Percentiles rank a stretch among this genome's conserved stretches.
Evolutionary conservation across 2,888 invertebrate species (phyloP).

Genomic region (Morinoia aosen): DNA sequence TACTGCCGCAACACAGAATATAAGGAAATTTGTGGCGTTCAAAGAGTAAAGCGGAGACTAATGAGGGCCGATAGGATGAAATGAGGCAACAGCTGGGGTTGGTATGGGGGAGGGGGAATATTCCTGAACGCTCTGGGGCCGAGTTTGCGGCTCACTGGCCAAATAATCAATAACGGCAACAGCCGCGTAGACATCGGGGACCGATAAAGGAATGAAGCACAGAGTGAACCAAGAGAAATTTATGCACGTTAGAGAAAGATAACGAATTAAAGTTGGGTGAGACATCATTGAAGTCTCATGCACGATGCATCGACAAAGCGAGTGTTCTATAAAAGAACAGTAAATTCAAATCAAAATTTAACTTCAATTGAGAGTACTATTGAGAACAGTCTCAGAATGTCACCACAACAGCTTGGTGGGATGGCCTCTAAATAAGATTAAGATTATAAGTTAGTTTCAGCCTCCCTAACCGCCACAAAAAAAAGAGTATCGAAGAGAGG

Average conservation of each 20-base stretch:
- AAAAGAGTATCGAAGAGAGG: too few species aligned
- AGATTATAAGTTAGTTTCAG: too few species aligned
- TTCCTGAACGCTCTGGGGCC: background rate
- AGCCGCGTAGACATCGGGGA: background rate
- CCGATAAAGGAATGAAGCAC: background rate
- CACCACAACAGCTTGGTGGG: background rate
- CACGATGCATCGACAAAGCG: too few species aligned
- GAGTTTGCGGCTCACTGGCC: background rate
- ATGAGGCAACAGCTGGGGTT: background rate
- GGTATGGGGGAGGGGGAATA: background rate
- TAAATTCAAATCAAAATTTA: background rate
- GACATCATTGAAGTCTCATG: too few species aligned
- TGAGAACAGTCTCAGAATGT: background rate
- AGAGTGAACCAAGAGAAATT: background rate
- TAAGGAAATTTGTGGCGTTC: background rate
- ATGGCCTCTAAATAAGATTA: too few species aligned
- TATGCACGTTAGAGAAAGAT: background rate
- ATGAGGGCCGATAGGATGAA: background rate
- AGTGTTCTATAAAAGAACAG: too few species aligned
- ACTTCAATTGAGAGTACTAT: background rate
- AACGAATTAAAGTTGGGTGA: background rate
- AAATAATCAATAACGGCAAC: background rate
- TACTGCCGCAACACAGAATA: background rate
- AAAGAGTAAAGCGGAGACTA: background rate
- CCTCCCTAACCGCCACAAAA: too few species aligned